phyloP scores from a whole-genome alignment of 2,113 vertebrate species.

The Tragulus kanchil region DNA sequence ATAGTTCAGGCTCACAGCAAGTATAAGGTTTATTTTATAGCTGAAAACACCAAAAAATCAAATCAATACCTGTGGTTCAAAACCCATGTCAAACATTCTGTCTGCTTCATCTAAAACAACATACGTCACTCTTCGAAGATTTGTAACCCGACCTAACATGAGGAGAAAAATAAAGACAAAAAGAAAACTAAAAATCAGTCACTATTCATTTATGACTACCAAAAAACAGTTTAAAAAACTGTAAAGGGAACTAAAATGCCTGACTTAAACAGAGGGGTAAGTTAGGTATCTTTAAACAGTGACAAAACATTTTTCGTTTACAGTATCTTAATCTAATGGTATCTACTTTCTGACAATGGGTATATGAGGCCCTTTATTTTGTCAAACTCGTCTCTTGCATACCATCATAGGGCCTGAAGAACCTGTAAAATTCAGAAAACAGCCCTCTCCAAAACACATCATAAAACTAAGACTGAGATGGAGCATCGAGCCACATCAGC shows the following conservation, averaged over 20 bases:
- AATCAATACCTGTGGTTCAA: conserved; percentile 96
- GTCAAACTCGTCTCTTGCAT: conserved; percentile 95
- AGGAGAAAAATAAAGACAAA: conserved; percentile 86
- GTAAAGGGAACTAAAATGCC: conserved; percentile 86
- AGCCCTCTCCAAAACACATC: conserved; percentile 97
- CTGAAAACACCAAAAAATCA: neutral
- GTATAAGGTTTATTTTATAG: conserved; percentile 13
- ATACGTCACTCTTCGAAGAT: conserved; percentile 96
- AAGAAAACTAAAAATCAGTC: conserved; percentile 85
- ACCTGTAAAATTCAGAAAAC: conserved; percentile 99
- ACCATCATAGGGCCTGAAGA: conserved; percentile 96
- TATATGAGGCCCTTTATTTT: conserved; percentile 90
- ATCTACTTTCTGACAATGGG: conserved; percentile 86
- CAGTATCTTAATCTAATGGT: conserved; percentile 85
- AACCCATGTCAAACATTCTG: conserved; percentile 99
- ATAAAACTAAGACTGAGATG: conserved; percentile 98
- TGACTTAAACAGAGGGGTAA: conserved; percentile 83
- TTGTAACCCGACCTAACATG: conserved; percentile 96
- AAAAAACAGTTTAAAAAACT: conserved; percentile 79
- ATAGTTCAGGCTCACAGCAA: neutral
- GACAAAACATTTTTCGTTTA: conserved; percentile 86
- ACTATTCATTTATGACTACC: conserved; percentile 82
- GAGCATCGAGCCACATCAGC: conserved; percentile 96
- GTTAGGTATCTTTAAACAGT: conserved; percentile 80
- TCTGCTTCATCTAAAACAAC: conserved; percentile 99